Conservation (phyloP, 1,140 invertebrate genomes). For the Bombus ignitus region DNA sequence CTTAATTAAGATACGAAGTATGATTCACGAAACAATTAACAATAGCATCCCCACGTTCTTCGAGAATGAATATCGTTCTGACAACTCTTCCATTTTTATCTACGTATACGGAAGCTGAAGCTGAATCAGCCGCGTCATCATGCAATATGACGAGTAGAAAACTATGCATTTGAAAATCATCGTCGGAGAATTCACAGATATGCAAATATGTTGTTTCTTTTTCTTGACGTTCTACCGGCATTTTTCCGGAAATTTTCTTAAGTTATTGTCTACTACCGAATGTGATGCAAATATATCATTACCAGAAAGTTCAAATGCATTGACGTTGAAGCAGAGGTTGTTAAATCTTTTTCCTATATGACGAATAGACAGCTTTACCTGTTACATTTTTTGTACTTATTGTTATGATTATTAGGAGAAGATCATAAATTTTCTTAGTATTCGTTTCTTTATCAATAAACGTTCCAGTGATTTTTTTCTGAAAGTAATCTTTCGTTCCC, state of each 20-base stretch:
- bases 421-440: not conserved
- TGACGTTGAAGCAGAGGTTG: not conserved
- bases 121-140: constrained; percentile 38
- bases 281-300: not conserved
- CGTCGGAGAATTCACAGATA: constrained; percentile 7
- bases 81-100: constrained; percentile 16
- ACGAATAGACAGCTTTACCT: not conserved
- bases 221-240: not conserved
- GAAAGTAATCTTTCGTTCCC: too few relatives aligned
- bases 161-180: constrained; percentile 8
- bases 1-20: too few relatives aligned
- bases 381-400: not conserved
- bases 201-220: not conserved
- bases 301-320: not conserved
- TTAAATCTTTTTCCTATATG: not conserved
- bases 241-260: not conserved
- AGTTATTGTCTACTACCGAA: too few relatives aligned
- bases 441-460: not conserved
- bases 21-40: too few relatives aligned
- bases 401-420: not conserved
- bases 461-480: too few relatives aligned
- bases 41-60: constrained; percentile 3
- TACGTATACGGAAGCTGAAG: not conserved
- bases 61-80: not conserved
- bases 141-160: constrained; percentile 26